Percentiles rank a stretch among this genome's conserved stretches.
These are phyloP conservation scores for Microplitis mediator DNA, from an alignment of 1,140 invertebrate species.

Conservation along the genomic window DNA sequence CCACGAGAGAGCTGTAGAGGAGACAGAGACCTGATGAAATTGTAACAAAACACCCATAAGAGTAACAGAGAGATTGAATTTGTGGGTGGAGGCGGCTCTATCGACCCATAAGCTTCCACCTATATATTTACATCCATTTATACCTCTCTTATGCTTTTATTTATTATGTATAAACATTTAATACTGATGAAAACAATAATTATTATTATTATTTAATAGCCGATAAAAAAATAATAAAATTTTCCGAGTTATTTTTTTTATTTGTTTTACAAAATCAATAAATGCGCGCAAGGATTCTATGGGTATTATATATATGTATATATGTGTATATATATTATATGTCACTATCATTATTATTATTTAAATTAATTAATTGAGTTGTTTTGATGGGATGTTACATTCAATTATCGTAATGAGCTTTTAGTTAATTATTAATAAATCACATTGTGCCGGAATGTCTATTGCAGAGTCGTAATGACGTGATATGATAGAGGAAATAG, in stretches of 20 bases:
- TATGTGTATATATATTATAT: no score
- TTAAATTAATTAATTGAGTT: neutral
- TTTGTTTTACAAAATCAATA: no score
- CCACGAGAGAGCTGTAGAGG: neutral
- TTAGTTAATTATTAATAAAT: neutral
- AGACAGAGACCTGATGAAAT: neutral
- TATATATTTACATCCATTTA: constrained; percentile 5
- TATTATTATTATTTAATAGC: neutral
- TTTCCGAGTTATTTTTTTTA: no score
- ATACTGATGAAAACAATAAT: neutral
- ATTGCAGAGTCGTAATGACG: no score
- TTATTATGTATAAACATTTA: no score
- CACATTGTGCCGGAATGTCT: no score
- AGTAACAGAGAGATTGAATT: constrained; percentile 16
- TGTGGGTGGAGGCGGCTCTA: constrained; percentile 36
- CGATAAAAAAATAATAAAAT: no score
- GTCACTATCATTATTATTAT: neutral
- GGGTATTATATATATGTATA: no score
- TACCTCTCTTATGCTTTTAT: neutral
- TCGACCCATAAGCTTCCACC: constrained; percentile 36
- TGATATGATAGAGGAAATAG: no score
- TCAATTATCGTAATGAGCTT: no score
- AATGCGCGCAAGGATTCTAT: no score
- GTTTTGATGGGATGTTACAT: neutral
- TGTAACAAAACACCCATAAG: neutral